These are phyloP conservation scores for Euspilapteryx auroguttella DNA, from an alignment of 2,888 invertebrate species.

Conservation along the genomic window DNA sequence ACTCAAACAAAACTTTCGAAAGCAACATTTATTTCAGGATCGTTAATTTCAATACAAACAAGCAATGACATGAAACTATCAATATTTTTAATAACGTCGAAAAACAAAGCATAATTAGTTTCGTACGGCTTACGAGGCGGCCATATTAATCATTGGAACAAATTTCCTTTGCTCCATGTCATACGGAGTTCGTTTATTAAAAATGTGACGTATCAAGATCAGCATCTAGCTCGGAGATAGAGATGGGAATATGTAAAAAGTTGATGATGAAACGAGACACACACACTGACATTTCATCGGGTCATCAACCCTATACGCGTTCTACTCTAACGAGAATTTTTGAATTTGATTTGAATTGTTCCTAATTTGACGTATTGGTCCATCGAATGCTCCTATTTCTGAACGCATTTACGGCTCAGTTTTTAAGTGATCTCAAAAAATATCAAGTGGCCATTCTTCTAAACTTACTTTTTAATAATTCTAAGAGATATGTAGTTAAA, in stretches of 20 bases:
- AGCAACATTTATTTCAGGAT: too few species aligned
- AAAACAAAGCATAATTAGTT: constrained; percentile 55
- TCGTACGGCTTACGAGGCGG: constrained; percentile 36
- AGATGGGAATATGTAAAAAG: constrained; percentile 24
- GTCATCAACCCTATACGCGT: constrained; percentile 58
- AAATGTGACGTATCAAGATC: constrained; percentile 63
- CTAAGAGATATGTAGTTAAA: too few species aligned
- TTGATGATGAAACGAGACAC: constrained; percentile 30
- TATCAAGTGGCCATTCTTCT: too few species aligned
- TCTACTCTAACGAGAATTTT: constrained; percentile 59
- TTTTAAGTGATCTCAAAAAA: too few species aligned
- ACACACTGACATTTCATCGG: constrained; percentile 54
- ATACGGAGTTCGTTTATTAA: constrained; percentile 60
- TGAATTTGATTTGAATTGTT: constrained; percentile 60
- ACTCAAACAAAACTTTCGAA: not conserved
- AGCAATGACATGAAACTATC: constrained; percentile 58
- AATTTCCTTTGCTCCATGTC: constrained; percentile 56
- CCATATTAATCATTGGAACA: constrained; percentile 59
- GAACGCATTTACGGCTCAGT: too few species aligned
- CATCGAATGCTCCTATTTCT: constrained; percentile 25
- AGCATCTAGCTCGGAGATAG: constrained; percentile 46
- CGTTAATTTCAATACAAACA: too few species aligned
- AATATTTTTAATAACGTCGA: constrained; percentile 59
- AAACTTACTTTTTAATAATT: too few species aligned
- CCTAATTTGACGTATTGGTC: constrained; percentile 53